phyloP scores from a whole-genome alignment of 2,888 invertebrate genomes.

The Chrysotoxum bicinctum region DNA sequence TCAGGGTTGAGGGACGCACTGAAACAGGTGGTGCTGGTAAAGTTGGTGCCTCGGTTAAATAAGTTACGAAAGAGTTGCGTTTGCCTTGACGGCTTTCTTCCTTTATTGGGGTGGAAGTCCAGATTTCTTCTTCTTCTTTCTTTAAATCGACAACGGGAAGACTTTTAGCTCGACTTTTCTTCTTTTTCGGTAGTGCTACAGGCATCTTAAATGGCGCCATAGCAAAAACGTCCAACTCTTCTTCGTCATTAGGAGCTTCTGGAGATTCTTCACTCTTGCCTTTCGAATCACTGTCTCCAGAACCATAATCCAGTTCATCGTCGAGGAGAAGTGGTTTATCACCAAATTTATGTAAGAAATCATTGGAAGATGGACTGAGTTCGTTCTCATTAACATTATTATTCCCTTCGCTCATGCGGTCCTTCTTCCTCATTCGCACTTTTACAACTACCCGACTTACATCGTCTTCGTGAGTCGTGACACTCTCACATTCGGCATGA shows the following conservation, averaged over 20 bases:
- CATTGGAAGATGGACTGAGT: conserved; percentile 81
- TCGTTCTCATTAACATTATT: conserved; percentile 82
- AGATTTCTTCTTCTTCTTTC: conserved; percentile 76
- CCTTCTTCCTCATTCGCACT: conserved; percentile 82
- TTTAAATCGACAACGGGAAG: conserved; percentile 56
- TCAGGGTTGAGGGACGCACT: conserved; percentile 48
- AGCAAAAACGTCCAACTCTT: conserved; percentile 86
- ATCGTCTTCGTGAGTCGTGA: conserved; percentile 85
- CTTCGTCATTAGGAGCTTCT: conserved; percentile 74
- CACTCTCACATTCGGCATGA: conserved; percentile 88
- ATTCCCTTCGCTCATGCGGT: conserved; percentile 76
- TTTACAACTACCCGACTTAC: conserved; percentile 83
- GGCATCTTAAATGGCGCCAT: conserved; percentile 85
- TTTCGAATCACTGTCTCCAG: conserved; percentile 78
- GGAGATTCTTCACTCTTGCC: conserved; percentile 76
- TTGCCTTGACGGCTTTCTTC: conserved; percentile 48
- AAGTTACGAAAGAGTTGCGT: conserved; percentile 68
- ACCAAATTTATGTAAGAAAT: conserved; percentile 89
- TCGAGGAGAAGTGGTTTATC: conserved; percentile 89
- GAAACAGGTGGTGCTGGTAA: conserved; percentile 51
- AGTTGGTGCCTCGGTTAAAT: conserved; percentile 74
- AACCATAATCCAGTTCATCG: conserved; percentile 88
- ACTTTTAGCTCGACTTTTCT: conserved; percentile 66
- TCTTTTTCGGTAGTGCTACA: conserved; percentile 76
- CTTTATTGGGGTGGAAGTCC: conserved; percentile 81